Percentiles rank a stretch among this genome's conserved stretches.
Evolutionary conservation across 2,113 vertebrate species (phyloP).

Genomic region (Neogale vison): DNA sequence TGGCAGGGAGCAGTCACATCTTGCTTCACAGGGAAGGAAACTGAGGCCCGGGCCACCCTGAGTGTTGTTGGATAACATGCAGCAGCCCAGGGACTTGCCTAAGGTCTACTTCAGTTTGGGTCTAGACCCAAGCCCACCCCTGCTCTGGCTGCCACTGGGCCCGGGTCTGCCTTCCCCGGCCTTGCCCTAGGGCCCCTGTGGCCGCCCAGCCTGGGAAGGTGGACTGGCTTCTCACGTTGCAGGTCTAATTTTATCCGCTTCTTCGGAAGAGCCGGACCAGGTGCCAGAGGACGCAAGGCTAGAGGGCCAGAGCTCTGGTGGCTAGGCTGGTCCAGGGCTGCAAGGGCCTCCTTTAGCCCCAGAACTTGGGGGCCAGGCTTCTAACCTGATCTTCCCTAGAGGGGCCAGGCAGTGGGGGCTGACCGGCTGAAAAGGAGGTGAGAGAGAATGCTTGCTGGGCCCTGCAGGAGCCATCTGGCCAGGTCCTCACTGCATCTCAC

Average conservation of each 20-base stretch:
- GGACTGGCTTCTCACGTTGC: background rate
- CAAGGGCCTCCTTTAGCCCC: background rate
- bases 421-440: background rate
- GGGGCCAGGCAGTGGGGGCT: background rate
- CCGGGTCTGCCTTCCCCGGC: background rate
- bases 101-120: background rate
- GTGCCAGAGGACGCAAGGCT: background rate
- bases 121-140: background rate
- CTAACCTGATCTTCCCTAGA: background rate
- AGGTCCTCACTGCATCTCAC: background rate
- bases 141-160: background rate
- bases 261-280: background rate
- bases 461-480: fast-evolving
- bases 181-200: background rate
- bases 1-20: no score
- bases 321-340: background rate
- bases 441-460: background rate
- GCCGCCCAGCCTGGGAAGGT: background rate
- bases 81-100: background rate
- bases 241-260: constrained; percentile 5
- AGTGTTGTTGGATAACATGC: background rate
- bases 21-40: background rate
- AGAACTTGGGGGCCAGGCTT: background rate
- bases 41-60: background rate
- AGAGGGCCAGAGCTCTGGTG: background rate